Evolutionary conservation across 2,797 vertebrate species (phyloP).

Genomic region (Aselliscus stoliczkanus): DNA sequence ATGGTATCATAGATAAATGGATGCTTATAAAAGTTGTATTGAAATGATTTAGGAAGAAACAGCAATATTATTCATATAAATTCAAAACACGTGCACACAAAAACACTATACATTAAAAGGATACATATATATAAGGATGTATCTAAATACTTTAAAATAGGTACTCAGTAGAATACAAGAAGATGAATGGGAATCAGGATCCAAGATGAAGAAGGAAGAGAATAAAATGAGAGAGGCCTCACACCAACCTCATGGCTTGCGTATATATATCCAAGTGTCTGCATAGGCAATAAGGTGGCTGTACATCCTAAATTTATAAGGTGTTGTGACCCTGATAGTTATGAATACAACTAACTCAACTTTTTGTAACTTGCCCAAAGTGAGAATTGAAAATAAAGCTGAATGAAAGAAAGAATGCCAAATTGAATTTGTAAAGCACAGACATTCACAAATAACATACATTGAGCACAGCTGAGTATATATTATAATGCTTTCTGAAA

Average conservation of each 20-base stretch:
- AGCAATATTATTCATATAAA: not conserved
- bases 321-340: not conserved
- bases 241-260: not conserved
- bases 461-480: not conserved
- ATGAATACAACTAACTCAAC: not conserved
- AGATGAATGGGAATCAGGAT: not conserved
- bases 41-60: not conserved
- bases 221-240: not conserved
- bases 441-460: not conserved
- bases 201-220: not conserved
- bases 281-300: not conserved
- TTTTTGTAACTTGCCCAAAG: not conserved
- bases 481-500: not conserved
- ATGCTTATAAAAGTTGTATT: not conserved
- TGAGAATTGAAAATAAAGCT: not conserved
- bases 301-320: not conserved
- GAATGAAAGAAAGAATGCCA: not conserved
- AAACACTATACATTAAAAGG: not conserved
- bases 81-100: not conserved
- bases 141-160: not conserved
- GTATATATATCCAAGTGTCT: not conserved
- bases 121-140: not conserved
- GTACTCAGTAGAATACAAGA: not conserved
- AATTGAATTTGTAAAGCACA: not conserved
- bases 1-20: not conserved